Evolutionary conservation across 1,140 invertebrate genomes (phyloP), one percentile per base, ranked within the genome.

Genomic region (Pissodes strobi): DNA sequence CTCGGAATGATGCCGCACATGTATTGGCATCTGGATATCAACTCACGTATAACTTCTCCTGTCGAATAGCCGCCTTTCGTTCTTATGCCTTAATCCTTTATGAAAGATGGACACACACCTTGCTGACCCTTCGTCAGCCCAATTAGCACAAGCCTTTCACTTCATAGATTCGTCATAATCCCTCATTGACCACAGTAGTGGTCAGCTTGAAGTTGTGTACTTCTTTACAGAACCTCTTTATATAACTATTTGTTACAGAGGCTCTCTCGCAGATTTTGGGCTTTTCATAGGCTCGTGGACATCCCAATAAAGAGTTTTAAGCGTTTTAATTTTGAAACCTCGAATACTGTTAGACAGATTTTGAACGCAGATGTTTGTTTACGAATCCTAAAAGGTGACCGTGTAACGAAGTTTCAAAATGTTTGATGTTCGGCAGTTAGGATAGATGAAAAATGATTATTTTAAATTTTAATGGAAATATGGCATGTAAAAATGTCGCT

Each of bases 101-200:
- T 63, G 49, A 63, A 63, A 63, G 60, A 55, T 34, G 60, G 60
- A 63, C 60, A 63, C 60, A 63, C 60, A 63, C 60, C 60, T 63
- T 63, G 60, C 37, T 46, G 46, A 56, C 60, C 60, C 60, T 63
- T 63, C 60, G 51, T 63, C 60, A 63, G 18, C 25, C 49, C 60
- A 63, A 63, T 63, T 63, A 63, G 49, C 41, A 43, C 51, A 56
- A 56, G 60, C 60, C 48, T 43, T 63, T 53, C 49, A 63, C 49
- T 55, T 55, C 30, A 63, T 55, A 55, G 51, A 63, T 55, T 63
- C 41, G 60, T 56, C 60, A 56, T 63, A 63, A 63, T 55, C 49
- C 51, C 37, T 63, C 37, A 63, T 55, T 63, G 60, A 63, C 60
- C 60, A 55, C 49, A 45, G 49, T 46, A 63, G 49, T 63, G 60